Evolutionary conservation across 2,113 vertebrate species (phyloP).

Genomic region (Rhineura floridana): DNA sequence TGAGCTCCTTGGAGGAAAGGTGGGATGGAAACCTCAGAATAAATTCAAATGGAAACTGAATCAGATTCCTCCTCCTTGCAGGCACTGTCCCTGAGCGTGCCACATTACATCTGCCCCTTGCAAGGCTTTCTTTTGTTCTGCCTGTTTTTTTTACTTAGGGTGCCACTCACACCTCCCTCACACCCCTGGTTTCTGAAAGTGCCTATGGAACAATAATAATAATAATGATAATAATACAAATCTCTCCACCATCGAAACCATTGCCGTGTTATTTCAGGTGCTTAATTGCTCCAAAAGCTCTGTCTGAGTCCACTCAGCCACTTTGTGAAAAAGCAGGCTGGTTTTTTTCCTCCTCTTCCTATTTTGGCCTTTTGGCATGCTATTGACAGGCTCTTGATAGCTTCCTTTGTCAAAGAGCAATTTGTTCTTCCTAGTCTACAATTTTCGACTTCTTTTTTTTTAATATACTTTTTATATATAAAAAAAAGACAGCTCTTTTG

Average conservation of each 20-base stretch:
- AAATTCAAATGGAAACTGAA: too few species aligned
- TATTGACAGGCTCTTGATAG: conserved; percentile 70
- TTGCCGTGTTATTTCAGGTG: conserved; percentile 57
- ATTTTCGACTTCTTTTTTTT: conserved; percentile 45
- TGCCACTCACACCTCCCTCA: conserved; percentile 37
- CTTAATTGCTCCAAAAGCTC: conserved; percentile 69
- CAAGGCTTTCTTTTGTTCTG: rapidly evolving
- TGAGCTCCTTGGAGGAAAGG: too few species aligned
- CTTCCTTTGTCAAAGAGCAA: conserved; percentile 67
- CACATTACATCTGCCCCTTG: too few species aligned
- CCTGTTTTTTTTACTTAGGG: background rate
- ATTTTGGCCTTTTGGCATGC: conserved; percentile 69
- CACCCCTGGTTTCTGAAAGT: conserved; percentile 39
- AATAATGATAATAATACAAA: conserved; percentile 54
- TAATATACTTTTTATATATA: background rate
- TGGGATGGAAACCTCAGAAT: too few species aligned
- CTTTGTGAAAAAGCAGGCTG: conserved; percentile 51
- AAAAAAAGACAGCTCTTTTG: conserved; percentile 50
- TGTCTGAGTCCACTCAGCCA: conserved; percentile 31
- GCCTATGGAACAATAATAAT: background rate
- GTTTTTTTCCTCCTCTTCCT: background rate
- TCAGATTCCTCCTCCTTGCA: too few species aligned
- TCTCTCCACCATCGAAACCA: conserved; percentile 59
- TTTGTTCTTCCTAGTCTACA: conserved; percentile 61
- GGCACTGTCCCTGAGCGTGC: too few species aligned